phyloP scores from a whole-genome alignment of 2,888 invertebrate genomes.

The Aromia moschata region DNA sequence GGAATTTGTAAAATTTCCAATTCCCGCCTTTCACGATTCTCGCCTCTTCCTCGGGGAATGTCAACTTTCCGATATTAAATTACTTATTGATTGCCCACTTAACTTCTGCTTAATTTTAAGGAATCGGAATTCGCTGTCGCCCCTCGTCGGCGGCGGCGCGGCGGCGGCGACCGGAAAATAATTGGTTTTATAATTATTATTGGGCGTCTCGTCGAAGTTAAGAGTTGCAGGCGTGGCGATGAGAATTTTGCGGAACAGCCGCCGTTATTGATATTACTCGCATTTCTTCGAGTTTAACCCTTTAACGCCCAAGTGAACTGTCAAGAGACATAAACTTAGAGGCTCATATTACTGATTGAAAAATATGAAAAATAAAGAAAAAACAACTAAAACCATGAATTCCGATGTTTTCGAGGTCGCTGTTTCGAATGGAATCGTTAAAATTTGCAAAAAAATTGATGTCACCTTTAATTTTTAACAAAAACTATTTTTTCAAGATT shows the following conservation, averaged over 20 bases:
- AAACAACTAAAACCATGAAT: no score
- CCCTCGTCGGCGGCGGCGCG: background rate
- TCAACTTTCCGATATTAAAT: constrained; percentile 34
- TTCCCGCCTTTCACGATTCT: constrained; percentile 15
- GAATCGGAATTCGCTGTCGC: constrained; percentile 23
- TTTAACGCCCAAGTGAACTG: no score
- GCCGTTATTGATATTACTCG: no score
- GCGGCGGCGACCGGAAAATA: constrained; percentile 10
- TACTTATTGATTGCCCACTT: constrained; percentile 37
- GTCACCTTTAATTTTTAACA: no score
- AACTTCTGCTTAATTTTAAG: constrained; percentile 30
- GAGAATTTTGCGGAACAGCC: background rate
- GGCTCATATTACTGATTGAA: no score
- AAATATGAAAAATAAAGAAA: no score
- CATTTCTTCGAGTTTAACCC: no score
- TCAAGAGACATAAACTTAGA: no score
- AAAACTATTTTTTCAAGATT: no score
- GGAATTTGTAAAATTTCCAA: constrained; percentile 39
- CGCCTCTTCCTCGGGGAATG: constrained; percentile 15
- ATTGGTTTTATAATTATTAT: constrained; percentile 22
- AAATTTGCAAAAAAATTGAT: no score
- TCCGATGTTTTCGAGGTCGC: no score
- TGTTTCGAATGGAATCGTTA: no score
- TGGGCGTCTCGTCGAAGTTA: background rate
- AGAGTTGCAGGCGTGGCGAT: background rate